Evolutionary conservation across 2,888 invertebrate species (phyloP).

Genomic region (Hirtodrosophila confusa): DNA sequence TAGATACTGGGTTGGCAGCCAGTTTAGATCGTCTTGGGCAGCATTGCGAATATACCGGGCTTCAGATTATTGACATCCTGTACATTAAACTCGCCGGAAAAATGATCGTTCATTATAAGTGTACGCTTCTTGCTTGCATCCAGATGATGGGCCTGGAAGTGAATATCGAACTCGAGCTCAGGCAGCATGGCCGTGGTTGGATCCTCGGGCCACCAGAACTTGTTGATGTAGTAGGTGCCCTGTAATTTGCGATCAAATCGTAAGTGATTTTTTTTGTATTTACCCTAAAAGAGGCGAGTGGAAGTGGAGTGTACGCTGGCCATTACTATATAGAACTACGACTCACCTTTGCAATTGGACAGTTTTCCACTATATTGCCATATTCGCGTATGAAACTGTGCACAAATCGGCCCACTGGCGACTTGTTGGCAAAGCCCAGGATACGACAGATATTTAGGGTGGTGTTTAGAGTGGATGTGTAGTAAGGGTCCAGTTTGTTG

Average conservation of each 20-base stretch:
- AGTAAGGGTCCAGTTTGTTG: conserved; percentile 72
- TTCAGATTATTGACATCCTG: conserved; percentile 75
- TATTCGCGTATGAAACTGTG: conserved; percentile 72
- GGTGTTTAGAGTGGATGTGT: conserved; percentile 70
- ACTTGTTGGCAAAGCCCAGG: conserved; percentile 65
- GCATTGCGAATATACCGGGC: conserved; percentile 70
- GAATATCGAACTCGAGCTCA: conserved; percentile 75
- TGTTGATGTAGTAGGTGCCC: conserved; percentile 79
- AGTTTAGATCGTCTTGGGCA: conserved; percentile 65
- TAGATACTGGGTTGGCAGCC: neutral
- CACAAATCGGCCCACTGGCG: conserved; percentile 77
- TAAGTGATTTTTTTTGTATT: conserved; percentile 48
- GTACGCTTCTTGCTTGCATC: conserved; percentile 74
- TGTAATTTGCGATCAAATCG: conserved; percentile 69
- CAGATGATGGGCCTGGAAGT: conserved; percentile 61
- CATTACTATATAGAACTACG: neutral
- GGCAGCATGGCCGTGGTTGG: conserved; percentile 73
- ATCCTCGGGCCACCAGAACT: conserved; percentile 83
- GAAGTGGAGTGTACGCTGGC: conserved; percentile 2
- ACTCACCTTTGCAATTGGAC: conserved; percentile 80
- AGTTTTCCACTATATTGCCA: conserved; percentile 75
- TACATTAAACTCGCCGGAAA: conserved; percentile 71
- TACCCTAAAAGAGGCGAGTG: conserved; percentile 48
- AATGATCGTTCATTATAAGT: conserved; percentile 74
- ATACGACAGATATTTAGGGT: conserved; percentile 79